Conservation (phyloP, 2,113 vertebrate genomes). For the Lampris megalopsis region DNA sequence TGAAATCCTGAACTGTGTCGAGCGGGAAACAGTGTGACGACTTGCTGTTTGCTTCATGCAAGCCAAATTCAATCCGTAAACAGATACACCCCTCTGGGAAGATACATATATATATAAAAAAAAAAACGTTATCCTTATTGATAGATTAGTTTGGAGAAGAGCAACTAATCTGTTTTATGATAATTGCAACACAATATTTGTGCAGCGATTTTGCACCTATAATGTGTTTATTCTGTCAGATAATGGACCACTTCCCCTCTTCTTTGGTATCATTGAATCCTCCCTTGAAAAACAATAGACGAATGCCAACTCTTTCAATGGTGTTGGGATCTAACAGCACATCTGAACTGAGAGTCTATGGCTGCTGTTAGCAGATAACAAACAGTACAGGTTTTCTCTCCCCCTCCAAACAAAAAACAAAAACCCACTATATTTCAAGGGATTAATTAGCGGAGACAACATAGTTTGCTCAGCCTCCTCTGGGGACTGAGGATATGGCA, state of each 20-base stretch:
- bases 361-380: neutral
- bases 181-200: constrained; percentile 46
- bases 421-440: neutral
- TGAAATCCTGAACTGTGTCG: neutral
- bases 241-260: neutral
- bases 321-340: constrained; percentile 25
- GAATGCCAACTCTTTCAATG: constrained; percentile 46
- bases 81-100: constrained; percentile 14
- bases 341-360: constrained; percentile 25
- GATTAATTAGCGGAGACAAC: constrained; percentile 12
- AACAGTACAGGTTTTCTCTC: no score
- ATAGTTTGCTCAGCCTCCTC: constrained; percentile 4
- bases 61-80: neutral
- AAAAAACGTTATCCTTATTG: constrained; percentile 20
- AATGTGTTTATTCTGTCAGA: constrained; percentile 13
- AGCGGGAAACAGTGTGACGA: neutral
- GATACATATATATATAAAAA: neutral
- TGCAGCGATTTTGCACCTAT: constrained; percentile 42
- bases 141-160: constrained; percentile 45
- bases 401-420: no score
- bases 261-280: neutral
- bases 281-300: constrained; percentile 47
- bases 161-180: constrained; percentile 37
- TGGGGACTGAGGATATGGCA: neutral
- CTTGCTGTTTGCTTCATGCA: constrained; percentile 23